Base-by-base conservation (phyloP, 2,888 invertebrate species). In the Podabrus alpinus region DNA sequence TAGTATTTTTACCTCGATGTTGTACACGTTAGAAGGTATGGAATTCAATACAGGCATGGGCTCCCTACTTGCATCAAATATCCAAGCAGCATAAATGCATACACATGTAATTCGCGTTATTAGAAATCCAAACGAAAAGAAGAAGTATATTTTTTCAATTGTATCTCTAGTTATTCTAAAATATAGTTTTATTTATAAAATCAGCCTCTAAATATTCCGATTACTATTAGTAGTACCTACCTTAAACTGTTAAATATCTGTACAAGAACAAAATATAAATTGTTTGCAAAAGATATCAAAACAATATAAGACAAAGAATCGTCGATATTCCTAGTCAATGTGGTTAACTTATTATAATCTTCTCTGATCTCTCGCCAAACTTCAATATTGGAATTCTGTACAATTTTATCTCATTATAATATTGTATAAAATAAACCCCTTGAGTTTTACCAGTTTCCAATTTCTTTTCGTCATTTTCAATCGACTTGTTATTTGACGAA, bases 251-350 rank as follows among this genome's bases (percentile, higher is more conserved):
- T 88, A 81, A 92, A 94, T 11, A 94, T 87, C 82, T 93, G 92
- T 68, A 92, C 88, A 74, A 94, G 92, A 79, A 94, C 92, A 82
- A 93, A 93, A 84, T 92, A 94, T 68, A 94, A 88, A 84, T 94
- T 93, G 77, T 91, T 92, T n/a, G 90, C 87, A 79, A 92, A 93
- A 0, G 93, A 92, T 2, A 94, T 83, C 0, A 94, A 84, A 0
- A 94, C 88, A 70, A 94, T 86, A n/a, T 89, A 88, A 1, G 93
- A 92, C 16, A 94, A 88, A 59, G 90, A 87, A 0, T 87, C 85
- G 80, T 94, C 92, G 3, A 93, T 88, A 19, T 86, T 86, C 29
- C 90, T 88, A 1, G 93, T 90, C 19, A 94, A 85, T 16, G 88
- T 88, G 1, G 91, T 89, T 21, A 94, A 88, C 17, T 89, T 88